These are phyloP conservation scores for Macroramphosus scolopax DNA, from an alignment of 2,797 vertebrate species.

Conservation along the genomic window DNA sequence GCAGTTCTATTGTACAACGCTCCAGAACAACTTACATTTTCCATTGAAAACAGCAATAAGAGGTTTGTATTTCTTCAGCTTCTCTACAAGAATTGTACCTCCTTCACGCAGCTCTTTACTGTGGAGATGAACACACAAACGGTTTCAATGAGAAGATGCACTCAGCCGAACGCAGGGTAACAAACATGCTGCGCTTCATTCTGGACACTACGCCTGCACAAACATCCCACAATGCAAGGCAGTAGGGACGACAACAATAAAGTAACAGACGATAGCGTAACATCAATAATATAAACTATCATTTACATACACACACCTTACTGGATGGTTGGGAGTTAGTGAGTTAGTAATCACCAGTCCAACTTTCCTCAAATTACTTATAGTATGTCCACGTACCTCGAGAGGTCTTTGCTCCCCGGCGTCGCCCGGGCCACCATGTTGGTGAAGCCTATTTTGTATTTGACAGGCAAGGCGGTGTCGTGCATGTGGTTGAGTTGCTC, in stretches of 20 bases:
- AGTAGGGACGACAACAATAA: too few species aligned
- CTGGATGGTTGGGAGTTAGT: too few species aligned
- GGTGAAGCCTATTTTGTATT: constrained; percentile 97
- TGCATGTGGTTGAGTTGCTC: constrained; percentile 91
- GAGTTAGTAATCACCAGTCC: too few species aligned
- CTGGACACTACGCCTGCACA: too few species aligned
- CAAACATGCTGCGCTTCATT: neutral
- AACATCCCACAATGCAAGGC: too few species aligned
- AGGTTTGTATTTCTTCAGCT: constrained; percentile 91
- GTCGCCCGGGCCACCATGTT: constrained; percentile 98
- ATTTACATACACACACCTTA: too few species aligned
- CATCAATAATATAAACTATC: too few species aligned
- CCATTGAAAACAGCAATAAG: constrained; percentile 99
- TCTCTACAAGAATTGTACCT: constrained; percentile 95
- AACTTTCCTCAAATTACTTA: too few species aligned
- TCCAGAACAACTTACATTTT: constrained; percentile 84
- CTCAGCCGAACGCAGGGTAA: too few species aligned
- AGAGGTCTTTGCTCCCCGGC: constrained; percentile 96
- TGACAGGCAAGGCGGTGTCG: constrained; percentile 87
- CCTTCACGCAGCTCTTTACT: constrained; percentile 99
- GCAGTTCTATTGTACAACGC: neutral
- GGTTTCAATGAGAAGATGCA: neutral
- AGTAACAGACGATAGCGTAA: too few species aligned
- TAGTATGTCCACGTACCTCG: constrained; percentile 75
- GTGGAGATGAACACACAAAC: constrained; percentile 26